A percentile compares a stretch with the other conserved stretches of the same genome.
Conservation (phyloP, 2,797 vertebrate species). For the Tachyglossus aculeatus region DNA sequence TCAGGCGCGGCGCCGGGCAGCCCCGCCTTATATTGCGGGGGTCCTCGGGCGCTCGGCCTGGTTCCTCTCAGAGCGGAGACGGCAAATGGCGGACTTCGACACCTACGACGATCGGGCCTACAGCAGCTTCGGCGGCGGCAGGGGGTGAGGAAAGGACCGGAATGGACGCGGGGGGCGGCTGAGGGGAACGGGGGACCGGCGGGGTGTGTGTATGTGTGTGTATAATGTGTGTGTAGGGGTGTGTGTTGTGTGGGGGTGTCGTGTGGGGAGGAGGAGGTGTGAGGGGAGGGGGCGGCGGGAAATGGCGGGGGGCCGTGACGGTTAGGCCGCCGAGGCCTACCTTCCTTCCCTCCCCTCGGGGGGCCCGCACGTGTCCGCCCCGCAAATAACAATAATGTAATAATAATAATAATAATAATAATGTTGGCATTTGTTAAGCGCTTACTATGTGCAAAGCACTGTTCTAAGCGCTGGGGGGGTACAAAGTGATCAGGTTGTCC, state of each 20-base stretch:
- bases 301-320: constrained; percentile 45
- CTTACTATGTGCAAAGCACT: too few relatives aligned
- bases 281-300: background rate
- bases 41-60: constrained; percentile 81
- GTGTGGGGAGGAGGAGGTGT: background rate
- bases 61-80: constrained; percentile 83
- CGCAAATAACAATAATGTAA: too few relatives aligned
- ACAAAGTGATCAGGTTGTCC: too few relatives aligned
- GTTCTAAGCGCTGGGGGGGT: too few relatives aligned
- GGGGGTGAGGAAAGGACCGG: constrained; percentile 78
- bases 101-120: constrained; percentile 94
- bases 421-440: too few relatives aligned
- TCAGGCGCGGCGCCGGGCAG: constrained; percentile 64
- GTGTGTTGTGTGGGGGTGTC: background rate
- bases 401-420: too few relatives aligned
- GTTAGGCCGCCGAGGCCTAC: constrained; percentile 29
- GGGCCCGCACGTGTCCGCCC: too few relatives aligned
- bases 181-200: background rate
- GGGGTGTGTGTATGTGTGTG: background rate
- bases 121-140: constrained; percentile 90
- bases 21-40: constrained; percentile 75
- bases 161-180: background rate
- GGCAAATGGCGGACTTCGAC: constrained; percentile 96
- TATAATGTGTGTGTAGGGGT: background rate
- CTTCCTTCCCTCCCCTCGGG: too few relatives aligned